These are phyloP conservation scores for Semnornis frantzii DNA, from an alignment of 2,113 vertebrate genomes.

Conservation along the genomic window DNA sequence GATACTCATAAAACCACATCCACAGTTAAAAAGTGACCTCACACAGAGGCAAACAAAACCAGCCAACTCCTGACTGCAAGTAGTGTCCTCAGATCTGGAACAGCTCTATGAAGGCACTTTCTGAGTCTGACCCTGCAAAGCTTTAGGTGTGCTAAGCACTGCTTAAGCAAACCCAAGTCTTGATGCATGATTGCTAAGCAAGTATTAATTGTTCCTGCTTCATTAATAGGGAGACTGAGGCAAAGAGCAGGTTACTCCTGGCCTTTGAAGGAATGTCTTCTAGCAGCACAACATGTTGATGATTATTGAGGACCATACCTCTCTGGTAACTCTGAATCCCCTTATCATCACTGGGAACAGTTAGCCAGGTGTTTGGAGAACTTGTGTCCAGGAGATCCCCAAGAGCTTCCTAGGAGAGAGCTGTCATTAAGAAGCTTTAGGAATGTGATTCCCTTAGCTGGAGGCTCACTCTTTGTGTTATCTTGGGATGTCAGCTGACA, in stretches of 20 bases:
- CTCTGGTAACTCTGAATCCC: neutral
- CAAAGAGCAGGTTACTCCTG: neutral
- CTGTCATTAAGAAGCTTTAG: neutral
- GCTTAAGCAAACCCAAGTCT: neutral
- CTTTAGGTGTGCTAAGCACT: neutral
- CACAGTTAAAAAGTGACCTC: slow-evolving; percentile 24
- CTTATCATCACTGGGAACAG: neutral
- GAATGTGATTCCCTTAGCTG: neutral
- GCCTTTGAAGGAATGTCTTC: neutral
- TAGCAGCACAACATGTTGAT: neutral
- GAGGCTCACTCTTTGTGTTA: neutral
- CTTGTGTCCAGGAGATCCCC: neutral
- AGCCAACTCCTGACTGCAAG: neutral
- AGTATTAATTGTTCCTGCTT: neutral
- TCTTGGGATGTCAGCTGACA: neutral
- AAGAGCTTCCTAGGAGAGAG: neutral
- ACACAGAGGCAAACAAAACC: slow-evolving; percentile 8
- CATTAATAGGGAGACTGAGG: neutral
- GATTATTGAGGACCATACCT: neutral
- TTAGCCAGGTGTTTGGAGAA: neutral
- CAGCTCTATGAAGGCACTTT: neutral
- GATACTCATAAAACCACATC: slow-evolving; percentile 8
- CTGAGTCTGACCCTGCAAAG: neutral
- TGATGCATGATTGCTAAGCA: neutral
- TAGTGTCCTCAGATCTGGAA: neutral